Conservation (phyloP, 1,140 invertebrate species). For the Nephila pilipes region DNA sequence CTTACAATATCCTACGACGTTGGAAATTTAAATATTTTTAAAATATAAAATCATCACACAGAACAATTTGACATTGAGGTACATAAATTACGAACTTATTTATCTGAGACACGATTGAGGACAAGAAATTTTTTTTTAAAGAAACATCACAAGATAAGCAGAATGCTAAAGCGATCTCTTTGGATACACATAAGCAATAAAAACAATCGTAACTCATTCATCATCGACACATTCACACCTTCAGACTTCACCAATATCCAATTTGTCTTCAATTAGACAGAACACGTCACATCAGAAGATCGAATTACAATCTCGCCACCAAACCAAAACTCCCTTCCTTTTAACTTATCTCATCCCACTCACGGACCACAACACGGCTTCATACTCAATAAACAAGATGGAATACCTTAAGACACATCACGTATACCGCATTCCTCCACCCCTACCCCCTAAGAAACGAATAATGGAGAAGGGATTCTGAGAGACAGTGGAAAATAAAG, state of each 20-base stretch:
- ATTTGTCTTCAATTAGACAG: neutral
- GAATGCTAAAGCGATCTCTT: too few relatives aligned
- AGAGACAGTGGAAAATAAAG: constrained; percentile 41
- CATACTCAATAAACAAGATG: constrained; percentile 26
- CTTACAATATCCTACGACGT: too few relatives aligned
- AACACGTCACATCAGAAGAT: neutral
- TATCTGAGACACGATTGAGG: too few relatives aligned
- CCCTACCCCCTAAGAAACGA: neutral
- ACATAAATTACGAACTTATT: too few relatives aligned
- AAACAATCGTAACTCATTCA: too few relatives aligned
- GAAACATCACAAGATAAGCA: too few relatives aligned
- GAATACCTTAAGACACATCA: constrained; percentile 32
- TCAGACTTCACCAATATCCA: neutral
- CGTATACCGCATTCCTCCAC: neutral
- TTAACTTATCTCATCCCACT: neutral
- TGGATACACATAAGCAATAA: too few relatives aligned
- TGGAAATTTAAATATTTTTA: too few relatives aligned
- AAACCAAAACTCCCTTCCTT: neutral
- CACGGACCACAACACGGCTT: neutral
- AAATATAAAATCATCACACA: too few relatives aligned
- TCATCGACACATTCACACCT: too few relatives aligned
- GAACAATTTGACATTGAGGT: too few relatives aligned
- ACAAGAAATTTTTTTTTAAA: too few relatives aligned
- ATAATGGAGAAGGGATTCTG: constrained; percentile 13
- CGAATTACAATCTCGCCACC: neutral